Base-by-base conservation (phyloP, 2,113 vertebrate genomes). In the Triplophysa dalaica region DNA sequence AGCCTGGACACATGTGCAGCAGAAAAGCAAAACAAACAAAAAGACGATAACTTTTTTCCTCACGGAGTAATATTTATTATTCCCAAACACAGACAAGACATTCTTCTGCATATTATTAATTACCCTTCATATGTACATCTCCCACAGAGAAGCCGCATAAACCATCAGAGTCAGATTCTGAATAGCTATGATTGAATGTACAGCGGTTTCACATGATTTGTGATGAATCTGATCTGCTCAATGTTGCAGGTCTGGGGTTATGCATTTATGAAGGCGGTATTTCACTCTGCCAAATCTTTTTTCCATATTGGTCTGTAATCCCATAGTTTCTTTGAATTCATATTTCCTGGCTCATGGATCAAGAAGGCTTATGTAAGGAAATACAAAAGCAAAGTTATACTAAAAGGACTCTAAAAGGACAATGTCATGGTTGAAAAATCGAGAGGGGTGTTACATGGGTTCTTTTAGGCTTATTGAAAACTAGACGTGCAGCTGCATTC, bases 281-380 rank as follows among this genome's bases (percentile, higher is more conserved):
- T 77, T 78, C 62, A 81, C 54, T 65, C 79, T 54, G 58, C 65
- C 26, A 13, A 56, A 79, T 72, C 62, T 60, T 38, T 41, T 67
- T 72, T 85, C 86, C 88, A 86, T 87, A 85, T 83, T 82, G 74
- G 89, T 85, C 75, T 84, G 84, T 81, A 84, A 79, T 60, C 88
- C 81, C 64, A 81, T 50, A 72, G 82, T 86, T 85, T 81, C 73
- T 73, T 80, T 86, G 86, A 90, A 87, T 86, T 86, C 79, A 80
- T 81, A 80, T 84, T 89, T 87, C 84, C 87, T 86, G 87, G 82
- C 85, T 88, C 78, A 54, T 48, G 79, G 70, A 79, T 84, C 78
- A 58, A 61, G 67, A 65, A 70, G 74, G 77, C 78, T 83, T 85
- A 79, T 38, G 70, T 11, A 11, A 77, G 22, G 54, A 70, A 73